Evolutionary conservation across 2,888 invertebrate species (phyloP).

Genomic region (Trachelus troglodyta): DNA sequence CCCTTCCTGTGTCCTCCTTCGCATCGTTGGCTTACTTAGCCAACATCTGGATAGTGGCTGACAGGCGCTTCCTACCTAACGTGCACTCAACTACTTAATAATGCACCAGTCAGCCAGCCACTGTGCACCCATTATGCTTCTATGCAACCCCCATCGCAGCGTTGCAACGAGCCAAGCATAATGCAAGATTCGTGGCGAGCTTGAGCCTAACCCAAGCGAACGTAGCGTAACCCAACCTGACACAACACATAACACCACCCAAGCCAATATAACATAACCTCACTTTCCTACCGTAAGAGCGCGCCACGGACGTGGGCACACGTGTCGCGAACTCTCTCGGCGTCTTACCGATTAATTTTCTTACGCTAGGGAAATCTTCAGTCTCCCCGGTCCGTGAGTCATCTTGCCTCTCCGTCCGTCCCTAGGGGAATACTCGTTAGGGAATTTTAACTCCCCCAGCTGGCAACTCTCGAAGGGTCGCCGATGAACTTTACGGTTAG

Average conservation of each 20-base stretch:
- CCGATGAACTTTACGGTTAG: background rate
- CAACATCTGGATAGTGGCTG: conserved; percentile 46
- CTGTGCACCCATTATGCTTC: conserved; percentile 56
- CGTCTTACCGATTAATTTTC: background rate
- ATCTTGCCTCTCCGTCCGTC: background rate
- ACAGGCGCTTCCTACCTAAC: conserved; percentile 56
- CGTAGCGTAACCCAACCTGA: background rate
- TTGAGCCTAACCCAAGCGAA: background rate
- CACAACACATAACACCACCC: background rate
- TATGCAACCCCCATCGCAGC: conserved; percentile 31
- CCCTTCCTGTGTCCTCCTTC: background rate
- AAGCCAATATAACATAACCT: background rate
- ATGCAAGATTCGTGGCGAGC: conserved; percentile 23
- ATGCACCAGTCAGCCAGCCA: conserved; percentile 58
- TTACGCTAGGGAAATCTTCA: background rate
- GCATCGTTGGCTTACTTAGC: conserved; percentile 5
- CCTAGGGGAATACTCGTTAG: background rate
- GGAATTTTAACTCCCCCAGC: background rate
- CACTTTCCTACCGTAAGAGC: background rate
- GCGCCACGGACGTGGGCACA: background rate
- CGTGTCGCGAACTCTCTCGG: background rate
- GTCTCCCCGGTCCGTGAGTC: background rate
- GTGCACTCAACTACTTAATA: conserved; percentile 61
- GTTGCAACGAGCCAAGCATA: conserved; percentile 28
- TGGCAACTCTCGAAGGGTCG: background rate